phyloP scores from a whole-genome alignment of 2,888 invertebrate genomes.

The Dicranocentrus wangi region DNA sequence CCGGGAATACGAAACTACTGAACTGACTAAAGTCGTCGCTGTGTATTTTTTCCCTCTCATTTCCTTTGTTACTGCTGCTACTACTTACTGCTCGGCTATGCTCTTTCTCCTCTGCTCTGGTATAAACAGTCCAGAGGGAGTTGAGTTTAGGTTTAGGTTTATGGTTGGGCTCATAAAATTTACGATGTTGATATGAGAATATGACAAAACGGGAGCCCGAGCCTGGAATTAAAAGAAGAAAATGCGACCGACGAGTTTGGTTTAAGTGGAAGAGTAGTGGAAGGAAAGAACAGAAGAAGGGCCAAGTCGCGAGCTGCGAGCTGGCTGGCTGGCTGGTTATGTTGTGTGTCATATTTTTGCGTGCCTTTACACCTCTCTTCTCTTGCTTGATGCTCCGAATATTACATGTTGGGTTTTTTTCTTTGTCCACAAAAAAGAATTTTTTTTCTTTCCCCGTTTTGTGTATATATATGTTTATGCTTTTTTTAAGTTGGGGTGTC shows the following conservation, averaged over 20 bases:
- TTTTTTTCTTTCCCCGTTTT: not conserved
- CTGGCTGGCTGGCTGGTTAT: too few relatives aligned
- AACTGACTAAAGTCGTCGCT: too few relatives aligned
- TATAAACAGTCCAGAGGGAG: conserved; percentile 48
- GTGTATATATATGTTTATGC: not conserved
- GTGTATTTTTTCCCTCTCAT: conserved; percentile 24
- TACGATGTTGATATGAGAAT: conserved; percentile 64
- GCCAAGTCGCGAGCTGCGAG: conserved; percentile 58
- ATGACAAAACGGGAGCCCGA: conserved; percentile 59
- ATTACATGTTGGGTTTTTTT: not conserved
- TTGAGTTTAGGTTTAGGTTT: conserved; percentile 55
- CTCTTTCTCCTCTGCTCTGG: too few relatives aligned
- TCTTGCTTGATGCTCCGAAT: conserved; percentile 42
- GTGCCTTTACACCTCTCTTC: conserved; percentile 63
- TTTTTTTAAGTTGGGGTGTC: not conserved
- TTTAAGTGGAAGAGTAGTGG: conserved; percentile 51
- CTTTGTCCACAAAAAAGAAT: too few relatives aligned
- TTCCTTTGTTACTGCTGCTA: conserved; percentile 39
- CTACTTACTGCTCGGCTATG: too few relatives aligned
- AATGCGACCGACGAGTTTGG: conserved; percentile 54
- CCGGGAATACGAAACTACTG: too few relatives aligned
- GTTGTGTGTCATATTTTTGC: conserved; percentile 60
- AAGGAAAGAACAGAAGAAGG: conserved; percentile 40
- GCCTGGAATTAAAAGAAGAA: conserved; percentile 58
- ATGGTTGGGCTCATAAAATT: conserved; percentile 62